Evolutionary conservation across 2,797 vertebrate species (phyloP).

Genomic region (Rhadinocentrus ornatus): DNA sequence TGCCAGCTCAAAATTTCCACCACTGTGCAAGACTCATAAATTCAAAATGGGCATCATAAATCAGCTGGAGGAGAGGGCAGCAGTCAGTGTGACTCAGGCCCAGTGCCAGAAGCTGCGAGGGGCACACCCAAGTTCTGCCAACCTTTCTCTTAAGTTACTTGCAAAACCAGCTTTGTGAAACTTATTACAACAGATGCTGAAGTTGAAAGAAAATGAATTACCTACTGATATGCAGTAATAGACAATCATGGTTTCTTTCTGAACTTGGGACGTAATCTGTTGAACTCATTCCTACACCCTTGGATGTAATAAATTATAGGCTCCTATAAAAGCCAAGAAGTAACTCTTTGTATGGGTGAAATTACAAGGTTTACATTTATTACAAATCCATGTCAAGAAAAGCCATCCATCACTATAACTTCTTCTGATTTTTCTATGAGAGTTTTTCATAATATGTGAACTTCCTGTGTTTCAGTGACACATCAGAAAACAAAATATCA

Average conservation of each 20-base stretch:
- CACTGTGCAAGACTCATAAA: constrained; percentile 35
- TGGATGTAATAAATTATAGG: not conserved
- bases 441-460: not conserved
- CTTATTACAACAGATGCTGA: constrained; percentile 60
- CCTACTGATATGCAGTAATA: not conserved
- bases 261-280: too few relatives aligned
- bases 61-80: constrained; percentile 34
- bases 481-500: not conserved
- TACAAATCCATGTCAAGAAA: not conserved
- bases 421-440: not conserved
- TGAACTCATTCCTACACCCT: too few relatives aligned
- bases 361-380: not conserved
- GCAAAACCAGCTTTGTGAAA: constrained; percentile 52
- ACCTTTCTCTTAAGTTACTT: constrained; percentile 47
- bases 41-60: constrained; percentile 25
- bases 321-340: not conserved
- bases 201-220: constrained; percentile 48
- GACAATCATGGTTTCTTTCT: not conserved
- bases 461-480: constrained; percentile 14
- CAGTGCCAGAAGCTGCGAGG: constrained; percentile 32
- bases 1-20: constrained; percentile 74
- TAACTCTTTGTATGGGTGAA: not conserved
- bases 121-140: constrained; percentile 67
- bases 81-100: constrained; percentile 47
- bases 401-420: not conserved